Evolutionary conservation across 1,140 invertebrate species (phyloP), one percentile per base, ranked within the genome.

Genomic region (Spodoptera frugiperda): DNA sequence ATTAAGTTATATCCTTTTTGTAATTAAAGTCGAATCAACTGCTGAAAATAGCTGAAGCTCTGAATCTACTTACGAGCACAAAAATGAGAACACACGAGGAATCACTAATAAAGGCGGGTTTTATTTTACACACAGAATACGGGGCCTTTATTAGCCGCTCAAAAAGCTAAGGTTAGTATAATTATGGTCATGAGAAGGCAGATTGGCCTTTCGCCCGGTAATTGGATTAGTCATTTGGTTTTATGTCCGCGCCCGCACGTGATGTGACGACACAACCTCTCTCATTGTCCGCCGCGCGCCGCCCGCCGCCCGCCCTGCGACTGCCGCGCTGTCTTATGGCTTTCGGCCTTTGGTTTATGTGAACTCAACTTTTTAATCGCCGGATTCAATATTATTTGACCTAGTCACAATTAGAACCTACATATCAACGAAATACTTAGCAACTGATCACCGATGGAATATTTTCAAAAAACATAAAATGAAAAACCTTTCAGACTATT

Each of bases 211-310:
- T 78, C 53, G 53, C 51, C 77, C 63, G n/a, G 51, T 78, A 78
- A 78, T 78, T 78, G 77, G 67, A 78, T 78, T 78, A 78, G 61
- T 63, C 71, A 61, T 78, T 74, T 68, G 59, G 59, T 78, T 78
- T 76, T 76, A 76, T 68, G 63, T 51, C 51, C 49, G 75, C 48
- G 54, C 57, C 51, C 61, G 59, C 51, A 67, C 75, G 63, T 76
- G 75, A 76, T 30, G 63, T 39, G 44, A 61, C 21, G n/a, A 44
- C 51, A 15, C 51, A n/a, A 21, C 51, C 68, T 15, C 9, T 14
- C 68, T 12, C 25, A 54, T 49, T 51, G 46, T 49, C 1, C 9
- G 15, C 14, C 63, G 39, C 17, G n/a, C 15, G 49, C 5, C 49
- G 3, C 1, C 49, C 48, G 46, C 12, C n/a, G n/a, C n/a, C n/a